phyloP scores from a whole-genome alignment of 2,888 invertebrate species.

The Leucoma salicis region DNA sequence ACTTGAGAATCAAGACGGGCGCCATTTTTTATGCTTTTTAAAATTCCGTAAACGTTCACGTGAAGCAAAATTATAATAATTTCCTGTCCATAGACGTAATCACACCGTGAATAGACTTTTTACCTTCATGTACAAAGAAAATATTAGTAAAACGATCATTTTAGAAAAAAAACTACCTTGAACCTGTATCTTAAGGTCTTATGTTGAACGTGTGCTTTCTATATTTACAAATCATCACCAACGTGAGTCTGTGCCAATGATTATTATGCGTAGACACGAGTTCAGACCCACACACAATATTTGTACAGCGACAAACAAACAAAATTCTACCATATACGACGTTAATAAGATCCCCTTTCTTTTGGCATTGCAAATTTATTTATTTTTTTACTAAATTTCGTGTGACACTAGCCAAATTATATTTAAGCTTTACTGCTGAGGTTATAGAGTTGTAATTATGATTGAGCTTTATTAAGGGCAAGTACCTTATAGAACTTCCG shows the following conservation, averaged over 20 bases:
- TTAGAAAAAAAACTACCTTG: slow-evolving; percentile 27
- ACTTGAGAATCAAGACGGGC: slow-evolving; percentile 23
- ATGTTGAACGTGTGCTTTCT: slow-evolving; percentile 24
- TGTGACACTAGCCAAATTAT: slow-evolving; percentile 16
- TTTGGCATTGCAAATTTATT: slow-evolving; percentile 13
- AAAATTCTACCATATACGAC: slow-evolving; percentile 21
- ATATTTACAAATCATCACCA: slow-evolving; percentile 76
- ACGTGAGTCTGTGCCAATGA: slow-evolving; percentile 67
- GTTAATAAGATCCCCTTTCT: slow-evolving; percentile 22
- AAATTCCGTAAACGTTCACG: slow-evolving; percentile 33
- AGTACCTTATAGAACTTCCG: slow-evolving; percentile 53
- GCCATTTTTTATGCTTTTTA: slow-evolving; percentile 27
- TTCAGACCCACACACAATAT: slow-evolving; percentile 43
- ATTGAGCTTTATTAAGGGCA: slow-evolving; percentile 57
- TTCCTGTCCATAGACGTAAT: slow-evolving; percentile 44
- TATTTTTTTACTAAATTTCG: slow-evolving; percentile 32
- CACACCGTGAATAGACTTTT: slow-evolving; percentile 59
- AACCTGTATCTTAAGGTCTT: slow-evolving; percentile 23
- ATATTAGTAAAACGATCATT: slow-evolving; percentile 31
- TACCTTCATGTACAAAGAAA: slow-evolving; percentile 52
- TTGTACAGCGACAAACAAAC: slow-evolving; percentile 21
- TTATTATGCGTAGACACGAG: slow-evolving; percentile 79
- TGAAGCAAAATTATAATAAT: slow-evolving; percentile 34
- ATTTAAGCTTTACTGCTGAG: slow-evolving; percentile 34
- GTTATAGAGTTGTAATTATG: slow-evolving; percentile 49